Evolutionary conservation across 1,140 invertebrate species (phyloP), one percentile per base, ranked within the genome.

Genomic region (Listronotus oregonensis): DNA sequence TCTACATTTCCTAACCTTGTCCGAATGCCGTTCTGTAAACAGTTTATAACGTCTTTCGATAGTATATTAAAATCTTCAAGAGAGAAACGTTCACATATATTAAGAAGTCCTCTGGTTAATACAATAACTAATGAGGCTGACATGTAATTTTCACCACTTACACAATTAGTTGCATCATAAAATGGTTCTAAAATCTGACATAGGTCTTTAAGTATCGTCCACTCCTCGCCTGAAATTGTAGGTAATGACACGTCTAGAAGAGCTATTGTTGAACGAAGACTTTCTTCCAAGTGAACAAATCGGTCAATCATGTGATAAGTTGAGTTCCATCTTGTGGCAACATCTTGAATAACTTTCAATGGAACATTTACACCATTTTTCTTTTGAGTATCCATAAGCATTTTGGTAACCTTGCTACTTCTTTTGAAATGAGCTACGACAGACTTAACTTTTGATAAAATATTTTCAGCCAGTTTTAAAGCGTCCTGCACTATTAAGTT

Each of bases 121-220:
- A 42, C 14, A 14, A 72, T 73, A 31, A 68, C 64, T 54, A 71
- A 65, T 44, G 70, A 75, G 8, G 52, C 63, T 27, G 73, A 69
- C 1, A 68, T 9, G 43, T 73, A 75, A 6, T 59, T 52, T 68
- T 76, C 63, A 31, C 69, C 71, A 52, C 49, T 61, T 15, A 76
- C 43, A 57, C 54, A 68, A 51, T 61, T 65, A 11, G 71, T 76
- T 1, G 61, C 54, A 32, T 64, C 46, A 67, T 76, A 61, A 34
- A 76, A 71, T 31, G 71, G 71, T 66, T 70, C 44, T 56, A 77
- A 66, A 15, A 71, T 31, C 32, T 49, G 39, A 12, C 18, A 27
- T 34, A 73, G 18, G 15, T 71, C 32, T n/a, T 58, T 9, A 47
- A 54, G 15, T 7, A 58, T 46, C 17, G 43, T 44, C 51, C 70